A percentile compares a stretch with the other conserved stretches of the same genome.
phyloP scores from a whole-genome alignment of 2,797 vertebrate species.

The Miichthys miiuy region DNA sequence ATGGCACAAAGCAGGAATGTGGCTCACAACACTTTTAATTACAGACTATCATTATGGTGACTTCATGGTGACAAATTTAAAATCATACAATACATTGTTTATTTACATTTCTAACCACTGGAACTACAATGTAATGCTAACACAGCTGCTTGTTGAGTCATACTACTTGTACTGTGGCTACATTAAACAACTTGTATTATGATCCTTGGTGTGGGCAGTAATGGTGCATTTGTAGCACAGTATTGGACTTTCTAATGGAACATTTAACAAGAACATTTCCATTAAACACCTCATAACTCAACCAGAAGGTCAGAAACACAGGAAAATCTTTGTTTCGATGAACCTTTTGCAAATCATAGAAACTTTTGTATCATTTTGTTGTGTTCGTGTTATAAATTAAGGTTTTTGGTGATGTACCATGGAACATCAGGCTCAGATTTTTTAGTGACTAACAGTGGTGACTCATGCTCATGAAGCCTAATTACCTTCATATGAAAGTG shows the following conservation, averaged over 20 bases:
- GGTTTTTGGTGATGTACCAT: constrained; percentile 44
- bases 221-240: constrained; percentile 14
- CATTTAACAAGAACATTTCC: constrained; percentile 38
- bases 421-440: constrained; percentile 67
- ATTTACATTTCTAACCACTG: constrained; percentile 12
- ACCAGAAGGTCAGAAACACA: not conserved
- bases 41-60: not conserved
- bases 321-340: not conserved
- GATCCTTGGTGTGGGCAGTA: constrained; percentile 18
- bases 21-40: not conserved
- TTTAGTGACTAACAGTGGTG: constrained; percentile 68
- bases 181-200: constrained; percentile 28
- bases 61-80: not conserved
- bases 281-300: constrained; percentile 31
- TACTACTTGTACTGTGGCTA: not conserved
- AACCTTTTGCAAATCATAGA: constrained; percentile 25
- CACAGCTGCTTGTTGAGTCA: constrained; percentile 3
- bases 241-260: constrained; percentile 41
- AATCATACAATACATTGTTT: not conserved
- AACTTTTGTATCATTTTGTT: constrained; percentile 12
- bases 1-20: not conserved
- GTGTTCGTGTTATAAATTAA: constrained; percentile 43
- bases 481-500: constrained; percentile 72
- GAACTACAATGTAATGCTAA: constrained; percentile 18
- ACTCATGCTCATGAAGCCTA: constrained; percentile 72